Evolutionary conservation across 2,113 vertebrate species (phyloP).

Genomic region (Oxyruncus cristatus): DNA sequence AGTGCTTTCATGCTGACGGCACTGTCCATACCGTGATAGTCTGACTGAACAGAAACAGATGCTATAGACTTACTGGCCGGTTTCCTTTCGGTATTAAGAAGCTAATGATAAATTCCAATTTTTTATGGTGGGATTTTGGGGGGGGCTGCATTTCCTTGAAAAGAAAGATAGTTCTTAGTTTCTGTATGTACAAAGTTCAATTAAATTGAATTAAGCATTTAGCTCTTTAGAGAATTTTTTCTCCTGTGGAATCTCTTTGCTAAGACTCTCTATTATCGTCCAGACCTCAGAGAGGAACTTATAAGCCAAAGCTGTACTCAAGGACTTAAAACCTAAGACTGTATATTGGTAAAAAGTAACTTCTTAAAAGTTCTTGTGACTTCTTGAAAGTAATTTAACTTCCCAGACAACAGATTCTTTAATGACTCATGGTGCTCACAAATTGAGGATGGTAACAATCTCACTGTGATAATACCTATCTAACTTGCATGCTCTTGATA

Average conservation of each 20-base stretch:
- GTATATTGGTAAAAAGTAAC: not conserved
- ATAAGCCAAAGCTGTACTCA: not conserved
- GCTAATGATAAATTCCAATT: not conserved
- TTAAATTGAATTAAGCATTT: not conserved
- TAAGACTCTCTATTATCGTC: not conserved
- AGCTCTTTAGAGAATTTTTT: not conserved
- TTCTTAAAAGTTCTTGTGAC: not conserved
- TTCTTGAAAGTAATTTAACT: not conserved
- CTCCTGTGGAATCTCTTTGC: not conserved
- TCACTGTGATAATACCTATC: not conserved
- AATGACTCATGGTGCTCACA: not conserved
- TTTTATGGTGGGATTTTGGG: not conserved
- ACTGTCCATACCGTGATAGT: not conserved
- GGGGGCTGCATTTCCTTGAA: not conserved
- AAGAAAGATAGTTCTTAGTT: not conserved
- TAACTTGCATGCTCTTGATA: not conserved
- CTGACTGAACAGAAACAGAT: not conserved
- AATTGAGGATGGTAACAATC: not conserved
- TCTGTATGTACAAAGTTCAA: rapidly evolving
- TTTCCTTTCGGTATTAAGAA: not conserved
- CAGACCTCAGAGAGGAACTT: not conserved
- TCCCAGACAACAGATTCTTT: not conserved
- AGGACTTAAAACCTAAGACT: not conserved
- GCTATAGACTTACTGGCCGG: not conserved
- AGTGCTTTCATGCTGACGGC: not conserved